Conservation (phyloP, 2,797 vertebrate species). For the Bucorvus abyssinicus region DNA sequence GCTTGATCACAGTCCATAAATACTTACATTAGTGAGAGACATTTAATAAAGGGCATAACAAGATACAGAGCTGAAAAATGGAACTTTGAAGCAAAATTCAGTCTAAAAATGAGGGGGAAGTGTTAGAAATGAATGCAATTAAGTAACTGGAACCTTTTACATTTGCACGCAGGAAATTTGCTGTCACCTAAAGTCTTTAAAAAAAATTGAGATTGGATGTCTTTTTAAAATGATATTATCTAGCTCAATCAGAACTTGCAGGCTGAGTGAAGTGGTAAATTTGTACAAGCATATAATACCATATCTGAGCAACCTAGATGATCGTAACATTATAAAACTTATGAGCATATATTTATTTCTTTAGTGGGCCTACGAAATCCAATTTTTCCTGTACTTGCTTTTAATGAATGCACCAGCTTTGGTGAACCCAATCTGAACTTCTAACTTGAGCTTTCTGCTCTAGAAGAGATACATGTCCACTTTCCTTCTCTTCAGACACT, state of each 20-base stretch:
- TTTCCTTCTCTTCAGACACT: neutral
- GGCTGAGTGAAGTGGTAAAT: neutral
- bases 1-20: neutral
- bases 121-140: neutral
- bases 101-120: neutral
- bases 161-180: neutral
- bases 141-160: slow-evolving; percentile 14
- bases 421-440: neutral
- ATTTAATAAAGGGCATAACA: slow-evolving; percentile 21
- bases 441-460: neutral
- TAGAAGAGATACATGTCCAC: neutral
- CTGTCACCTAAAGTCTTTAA: neutral
- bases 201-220: neutral
- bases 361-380: neutral
- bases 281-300: neutral
- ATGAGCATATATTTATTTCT: neutral
- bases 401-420: neutral
- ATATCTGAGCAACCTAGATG: neutral
- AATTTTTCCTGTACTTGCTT: neutral
- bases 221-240: neutral
- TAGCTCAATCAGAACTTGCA: slow-evolving; percentile 19
- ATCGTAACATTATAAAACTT: neutral
- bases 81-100: slow-evolving; percentile 16
- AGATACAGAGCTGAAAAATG: slow-evolving; percentile 1
- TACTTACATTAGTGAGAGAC: neutral